Conservation (phyloP, 1,140 invertebrate genomes). For the Heterodera schachtii region DNA sequence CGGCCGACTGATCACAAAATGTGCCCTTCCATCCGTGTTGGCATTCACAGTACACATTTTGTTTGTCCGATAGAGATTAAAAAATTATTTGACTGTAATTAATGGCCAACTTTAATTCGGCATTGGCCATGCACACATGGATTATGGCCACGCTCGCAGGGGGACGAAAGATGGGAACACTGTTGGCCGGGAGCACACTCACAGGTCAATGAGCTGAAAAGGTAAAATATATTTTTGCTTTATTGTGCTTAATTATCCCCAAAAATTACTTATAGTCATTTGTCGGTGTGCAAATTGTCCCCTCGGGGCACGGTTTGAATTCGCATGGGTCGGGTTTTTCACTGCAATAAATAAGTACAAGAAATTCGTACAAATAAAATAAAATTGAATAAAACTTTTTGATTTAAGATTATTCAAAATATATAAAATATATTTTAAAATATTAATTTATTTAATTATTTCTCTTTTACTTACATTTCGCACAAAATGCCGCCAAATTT, state of each 20-base stretch:
- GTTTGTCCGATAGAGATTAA: too few relatives aligned
- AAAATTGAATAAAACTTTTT: background rate
- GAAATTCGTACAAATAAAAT: slow-evolving; percentile 50
- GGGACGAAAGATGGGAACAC: too few relatives aligned
- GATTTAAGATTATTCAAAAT: too few relatives aligned
- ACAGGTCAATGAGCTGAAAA: slow-evolving; percentile 35
- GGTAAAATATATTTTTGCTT: too few relatives aligned
- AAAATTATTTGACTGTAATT: too few relatives aligned
- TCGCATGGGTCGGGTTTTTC: slow-evolving; percentile 60
- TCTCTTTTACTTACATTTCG: slow-evolving; percentile 15
- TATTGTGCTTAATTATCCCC: slow-evolving; percentile 10
- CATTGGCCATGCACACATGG: slow-evolving; percentile 32
- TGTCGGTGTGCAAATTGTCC: slow-evolving; percentile 25
- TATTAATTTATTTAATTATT: too few relatives aligned
- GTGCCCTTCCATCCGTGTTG: slow-evolving; percentile 83
- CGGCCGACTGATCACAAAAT: slow-evolving; percentile 75
- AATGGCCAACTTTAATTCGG: slow-evolving; percentile 2
- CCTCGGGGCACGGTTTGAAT: slow-evolving; percentile 29
- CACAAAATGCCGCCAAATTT: slow-evolving; percentile 67
- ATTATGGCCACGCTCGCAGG: too few relatives aligned
- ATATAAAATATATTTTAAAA: too few relatives aligned
- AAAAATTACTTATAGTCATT: slow-evolving; percentile 24
- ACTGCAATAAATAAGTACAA: slow-evolving; percentile 48
- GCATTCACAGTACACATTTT: slow-evolving; percentile 78
- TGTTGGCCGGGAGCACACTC: slow-evolving; percentile 40